Conservation (phyloP, 2,113 vertebrate species). For the Aegotheles bennettii region DNA sequence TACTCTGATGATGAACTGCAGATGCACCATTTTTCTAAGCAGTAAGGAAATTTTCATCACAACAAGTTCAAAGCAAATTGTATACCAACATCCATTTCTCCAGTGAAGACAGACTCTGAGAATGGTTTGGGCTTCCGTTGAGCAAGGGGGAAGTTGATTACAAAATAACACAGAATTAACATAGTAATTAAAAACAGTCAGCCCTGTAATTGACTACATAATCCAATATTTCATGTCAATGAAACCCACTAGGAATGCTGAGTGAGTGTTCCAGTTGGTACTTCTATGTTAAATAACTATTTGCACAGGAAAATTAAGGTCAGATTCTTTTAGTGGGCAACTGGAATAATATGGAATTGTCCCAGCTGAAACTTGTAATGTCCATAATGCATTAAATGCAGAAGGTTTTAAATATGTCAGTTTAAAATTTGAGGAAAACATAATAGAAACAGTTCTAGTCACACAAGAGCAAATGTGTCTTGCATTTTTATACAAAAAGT, state of each 20-base stretch:
- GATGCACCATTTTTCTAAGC: background rate
- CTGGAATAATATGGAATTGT: background rate
- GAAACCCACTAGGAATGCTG: slow-evolving; percentile 38
- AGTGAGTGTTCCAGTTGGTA: background rate
- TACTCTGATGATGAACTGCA: background rate
- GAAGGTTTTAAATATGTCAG: background rate
- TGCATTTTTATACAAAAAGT: background rate
- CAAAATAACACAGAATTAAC: slow-evolving; percentile 18
- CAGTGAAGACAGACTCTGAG: background rate
- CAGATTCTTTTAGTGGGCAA: background rate
- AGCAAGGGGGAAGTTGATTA: slow-evolving; percentile 10
- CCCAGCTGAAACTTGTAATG: background rate
- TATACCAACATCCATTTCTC: background rate
- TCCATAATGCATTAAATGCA: background rate
- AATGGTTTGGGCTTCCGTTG: background rate
- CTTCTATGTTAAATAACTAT: background rate
- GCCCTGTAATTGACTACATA: slow-evolving; percentile 4
- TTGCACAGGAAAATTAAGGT: background rate
- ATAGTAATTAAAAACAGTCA: slow-evolving; percentile 48
- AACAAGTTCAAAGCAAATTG: background rate
- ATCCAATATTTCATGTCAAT: slow-evolving; percentile 45
- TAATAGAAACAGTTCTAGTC: background rate
- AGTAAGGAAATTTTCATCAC: background rate
- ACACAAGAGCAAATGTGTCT: background rate
- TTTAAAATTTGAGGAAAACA: background rate